These are phyloP conservation scores for Chrysodeixis includens DNA, from an alignment of 2,888 invertebrate genomes.

Conservation along the genomic window DNA sequence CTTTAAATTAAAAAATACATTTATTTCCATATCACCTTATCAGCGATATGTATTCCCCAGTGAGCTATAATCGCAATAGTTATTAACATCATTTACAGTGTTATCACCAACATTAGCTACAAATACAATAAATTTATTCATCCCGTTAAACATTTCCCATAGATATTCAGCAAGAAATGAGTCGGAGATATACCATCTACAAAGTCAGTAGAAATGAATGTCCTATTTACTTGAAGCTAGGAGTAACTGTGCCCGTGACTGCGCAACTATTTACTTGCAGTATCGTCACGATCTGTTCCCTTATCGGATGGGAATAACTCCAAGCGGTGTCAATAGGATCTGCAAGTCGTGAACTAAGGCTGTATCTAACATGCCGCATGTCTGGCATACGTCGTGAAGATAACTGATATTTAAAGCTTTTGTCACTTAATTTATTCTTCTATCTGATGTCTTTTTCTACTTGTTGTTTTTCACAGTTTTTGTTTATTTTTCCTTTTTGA, in stretches of 20 bases:
- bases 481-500: neutral
- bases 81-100: neutral
- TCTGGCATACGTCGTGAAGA: slow-evolving; percentile 15
- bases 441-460: no score
- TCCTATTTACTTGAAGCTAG: neutral
- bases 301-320: slow-evolving; percentile 45
- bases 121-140: neutral
- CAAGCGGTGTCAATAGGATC: slow-evolving; percentile 34
- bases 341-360: slow-evolving; percentile 38
- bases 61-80: no score
- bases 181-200: neutral
- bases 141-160: neutral
- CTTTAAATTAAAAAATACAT: no score
- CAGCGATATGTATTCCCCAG: no score
- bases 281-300: slow-evolving; percentile 28
- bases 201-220: neutral
- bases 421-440: neutral
- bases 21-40: no score
- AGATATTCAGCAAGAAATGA: neutral
- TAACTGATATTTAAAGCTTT: slow-evolving; percentile 21
- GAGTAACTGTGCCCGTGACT: slow-evolving; percentile 10
- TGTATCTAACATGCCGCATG: slow-evolving; percentile 21
- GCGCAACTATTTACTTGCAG: slow-evolving; percentile 32
- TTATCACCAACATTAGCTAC: neutral
- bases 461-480: neutral